Evolutionary conservation across 2,888 invertebrate species (phyloP), one percentile per base, ranked within the genome.

Genomic region (Linyphia triangularis): DNA sequence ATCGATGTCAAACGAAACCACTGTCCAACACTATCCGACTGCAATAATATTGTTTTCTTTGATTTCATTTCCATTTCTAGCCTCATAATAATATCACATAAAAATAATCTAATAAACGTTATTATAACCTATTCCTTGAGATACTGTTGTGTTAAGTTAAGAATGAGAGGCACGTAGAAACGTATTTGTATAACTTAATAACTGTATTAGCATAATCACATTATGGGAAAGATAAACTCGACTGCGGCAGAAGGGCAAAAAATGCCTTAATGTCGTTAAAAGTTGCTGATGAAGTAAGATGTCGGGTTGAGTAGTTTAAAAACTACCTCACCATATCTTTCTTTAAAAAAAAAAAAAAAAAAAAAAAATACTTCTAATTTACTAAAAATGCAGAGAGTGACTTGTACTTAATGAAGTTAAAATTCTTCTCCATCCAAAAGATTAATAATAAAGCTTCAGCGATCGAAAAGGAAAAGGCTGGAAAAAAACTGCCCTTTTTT

Each of bases 361-460:
- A 24, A 24, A 69, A 51, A 72, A 72, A 51, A 51, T 26, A 16
- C 16, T 30, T 13, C 33, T 30, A 57, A 59, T 73, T n/a, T 73
- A 59, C 30, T 73, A 19, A 73, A 73, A 73, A 30, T 73, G 28
- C 13, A 26, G 72, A 57, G 30, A 73, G 33, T 57, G 30, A 19
- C 16, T 19, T 72, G 51, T 10, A 16, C 16, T 37, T 24, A 59
- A 70, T 37, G 37, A 70, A 82, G 59, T 82, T 61, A 61, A 81
- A 70, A 61, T 70, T 61, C 19, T 30, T 16, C n/a, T 9, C 72
- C 72, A 9, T 16, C 10, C 40, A 61, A n/a, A 69, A 61, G 33
- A 37, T 78, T 69, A 84, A 75, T 84, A 84, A 75, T 72, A 63
- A 67, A 75, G 51, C 22, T 13, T 70, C 28, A 43, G 22, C 0